phyloP scores from a whole-genome alignment of 1,140 invertebrate genomes.

The Stegodyphus dumicola region DNA sequence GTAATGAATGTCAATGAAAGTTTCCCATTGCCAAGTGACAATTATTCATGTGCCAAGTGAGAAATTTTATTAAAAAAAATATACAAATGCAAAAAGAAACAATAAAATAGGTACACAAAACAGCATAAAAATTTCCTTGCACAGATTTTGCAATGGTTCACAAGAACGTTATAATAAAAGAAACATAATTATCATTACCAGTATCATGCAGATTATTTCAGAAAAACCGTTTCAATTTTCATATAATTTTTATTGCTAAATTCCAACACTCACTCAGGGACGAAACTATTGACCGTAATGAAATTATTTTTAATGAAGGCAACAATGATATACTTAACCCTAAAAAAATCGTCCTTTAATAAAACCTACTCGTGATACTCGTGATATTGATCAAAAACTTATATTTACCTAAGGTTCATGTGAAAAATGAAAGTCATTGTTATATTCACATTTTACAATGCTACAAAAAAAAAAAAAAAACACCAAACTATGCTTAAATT shows the following conservation, averaged over 20 bases:
- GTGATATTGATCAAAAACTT: not conserved
- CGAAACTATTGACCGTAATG: not conserved
- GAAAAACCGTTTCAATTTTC: not conserved
- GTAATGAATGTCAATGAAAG: too few relatives aligned
- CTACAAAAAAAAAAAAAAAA: not conserved
- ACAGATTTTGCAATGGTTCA: too few relatives aligned
- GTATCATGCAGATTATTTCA: not conserved
- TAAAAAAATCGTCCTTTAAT: slow-evolving; percentile 8
- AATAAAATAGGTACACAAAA: too few relatives aligned
- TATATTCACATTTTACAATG: slow-evolving; percentile 10
- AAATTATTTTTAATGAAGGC: slow-evolving; percentile 18
- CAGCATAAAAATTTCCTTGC: too few relatives aligned
- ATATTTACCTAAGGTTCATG: not conserved
- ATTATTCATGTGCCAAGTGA: too few relatives aligned
- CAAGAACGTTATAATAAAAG: too few relatives aligned
- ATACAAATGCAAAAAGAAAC: too few relatives aligned
- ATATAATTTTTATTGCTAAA: slow-evolving; percentile 5
- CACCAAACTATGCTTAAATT: not conserved
- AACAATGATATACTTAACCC: slow-evolving; percentile 4
- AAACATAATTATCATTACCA: too few relatives aligned
- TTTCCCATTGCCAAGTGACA: too few relatives aligned
- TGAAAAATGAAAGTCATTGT: slow-evolving; percentile 12
- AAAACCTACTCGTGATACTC: not conserved
- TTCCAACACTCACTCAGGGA: not conserved
- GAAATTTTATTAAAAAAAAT: too few relatives aligned